phyloP scores from a whole-genome alignment of 2,888 invertebrate species.

The Epistrophe grossulariae region DNA sequence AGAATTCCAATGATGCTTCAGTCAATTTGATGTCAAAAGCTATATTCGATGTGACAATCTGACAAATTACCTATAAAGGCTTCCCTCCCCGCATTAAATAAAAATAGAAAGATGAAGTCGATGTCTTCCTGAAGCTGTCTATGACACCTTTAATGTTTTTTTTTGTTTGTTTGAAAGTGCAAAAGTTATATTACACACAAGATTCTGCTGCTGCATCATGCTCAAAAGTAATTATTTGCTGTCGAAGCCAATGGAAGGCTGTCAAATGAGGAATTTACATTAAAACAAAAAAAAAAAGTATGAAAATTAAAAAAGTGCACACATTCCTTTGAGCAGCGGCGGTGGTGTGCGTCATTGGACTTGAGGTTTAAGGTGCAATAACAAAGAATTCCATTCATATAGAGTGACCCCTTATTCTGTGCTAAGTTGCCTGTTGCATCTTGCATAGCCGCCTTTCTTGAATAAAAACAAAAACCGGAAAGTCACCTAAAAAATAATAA shows the following conservation, averaged over 20 bases:
- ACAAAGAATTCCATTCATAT: slow-evolving; percentile 42
- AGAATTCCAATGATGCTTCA: slow-evolving; percentile 9
- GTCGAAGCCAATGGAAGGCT: slow-evolving; percentile 13
- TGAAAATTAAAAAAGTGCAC: slow-evolving; percentile 17
- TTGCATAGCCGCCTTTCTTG: neutral
- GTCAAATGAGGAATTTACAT: neutral
- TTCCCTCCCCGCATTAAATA: neutral
- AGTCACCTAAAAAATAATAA: neutral
- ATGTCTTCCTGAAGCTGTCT: slow-evolving; percentile 5
- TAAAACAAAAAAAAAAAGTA: neutral
- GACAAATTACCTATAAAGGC: slow-evolving; percentile 24
- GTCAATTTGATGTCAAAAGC: slow-evolving; percentile 21
- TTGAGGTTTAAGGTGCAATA: slow-evolving; percentile 19
- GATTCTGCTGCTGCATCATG: slow-evolving; percentile 10
- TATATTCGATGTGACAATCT: slow-evolving; percentile 21
- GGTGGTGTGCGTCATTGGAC: slow-evolving; percentile 17
- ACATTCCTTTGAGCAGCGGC: slow-evolving; percentile 11
- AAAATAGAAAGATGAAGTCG: slow-evolving; percentile 12
- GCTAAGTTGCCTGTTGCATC: slow-evolving; percentile 13
- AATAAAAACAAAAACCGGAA: slow-evolving; percentile 12
- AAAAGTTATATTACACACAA: neutral
- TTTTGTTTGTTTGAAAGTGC: neutral
- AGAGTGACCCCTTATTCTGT: slow-evolving; percentile 18
- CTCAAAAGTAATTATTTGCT: slow-evolving; percentile 28
- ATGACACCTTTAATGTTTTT: slow-evolving; percentile 10